These are phyloP conservation scores for Xenus cinereus DNA, from an alignment of 2,113 vertebrate species.

Conservation along the genomic window DNA sequence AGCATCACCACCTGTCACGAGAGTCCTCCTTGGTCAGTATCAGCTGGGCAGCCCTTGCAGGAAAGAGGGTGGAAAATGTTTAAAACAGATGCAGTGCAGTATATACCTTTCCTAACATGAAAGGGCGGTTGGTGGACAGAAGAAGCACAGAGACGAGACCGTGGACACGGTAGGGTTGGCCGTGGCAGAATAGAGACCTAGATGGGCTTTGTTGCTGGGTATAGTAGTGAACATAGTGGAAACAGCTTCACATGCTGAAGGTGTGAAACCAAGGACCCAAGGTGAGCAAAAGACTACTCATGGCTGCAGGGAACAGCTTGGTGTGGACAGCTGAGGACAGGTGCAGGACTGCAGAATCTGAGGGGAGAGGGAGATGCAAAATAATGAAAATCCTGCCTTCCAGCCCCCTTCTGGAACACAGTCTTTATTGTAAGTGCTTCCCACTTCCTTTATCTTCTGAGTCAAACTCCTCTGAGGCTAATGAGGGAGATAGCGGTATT, in stretches of 20 bases:
- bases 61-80: not conserved
- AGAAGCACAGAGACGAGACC: not conserved
- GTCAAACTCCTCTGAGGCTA: conserved; percentile 3
- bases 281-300: not conserved
- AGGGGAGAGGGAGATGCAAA: not conserved
- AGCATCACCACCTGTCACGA: not conserved
- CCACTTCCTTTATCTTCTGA: not conserved
- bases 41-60: not conserved
- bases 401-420: not conserved
- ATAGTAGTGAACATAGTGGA: not conserved
- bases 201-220: not conserved
- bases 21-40: not conserved
- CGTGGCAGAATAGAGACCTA: not conserved
- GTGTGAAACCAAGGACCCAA: not conserved
- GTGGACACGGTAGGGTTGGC: not conserved
- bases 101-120: not conserved
- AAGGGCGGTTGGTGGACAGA: not conserved
- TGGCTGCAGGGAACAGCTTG: not conserved
- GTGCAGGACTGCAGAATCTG: not conserved
- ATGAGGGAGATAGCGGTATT: not conserved
- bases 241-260: not conserved
- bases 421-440: not conserved
- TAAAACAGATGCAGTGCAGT: not conserved
- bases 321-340: not conserved
- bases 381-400: not conserved